phyloP scores from a whole-genome alignment of 2,888 invertebrate species.

The Stramonita haemastoma region DNA sequence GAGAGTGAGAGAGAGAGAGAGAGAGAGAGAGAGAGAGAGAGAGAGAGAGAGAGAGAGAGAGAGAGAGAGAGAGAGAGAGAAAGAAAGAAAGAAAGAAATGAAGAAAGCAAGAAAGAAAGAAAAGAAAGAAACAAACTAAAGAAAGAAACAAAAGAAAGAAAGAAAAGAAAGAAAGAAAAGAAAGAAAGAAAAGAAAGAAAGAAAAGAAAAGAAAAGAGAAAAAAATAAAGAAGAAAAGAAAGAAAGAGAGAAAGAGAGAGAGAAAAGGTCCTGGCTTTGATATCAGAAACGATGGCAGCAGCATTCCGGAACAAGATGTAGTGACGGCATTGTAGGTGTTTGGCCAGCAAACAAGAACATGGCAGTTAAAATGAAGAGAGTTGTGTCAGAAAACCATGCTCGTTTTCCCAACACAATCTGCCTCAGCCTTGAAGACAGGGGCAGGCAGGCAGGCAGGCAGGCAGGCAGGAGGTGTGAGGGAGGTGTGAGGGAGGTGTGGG shows the following conservation, averaged over 20 bases:
- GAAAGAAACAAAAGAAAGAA: too few relatives aligned
- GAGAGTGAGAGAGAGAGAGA: too few relatives aligned
- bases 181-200: background rate
- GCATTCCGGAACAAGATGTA: background rate
- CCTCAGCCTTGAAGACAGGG: too few relatives aligned
- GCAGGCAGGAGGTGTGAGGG: background rate
- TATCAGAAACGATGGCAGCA: conserved; percentile 9
- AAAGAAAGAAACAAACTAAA: background rate
- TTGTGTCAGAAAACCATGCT: background rate
- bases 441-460: too few relatives aligned
- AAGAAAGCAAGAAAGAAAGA: background rate
- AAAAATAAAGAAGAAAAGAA: too few relatives aligned
- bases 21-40: too few relatives aligned
- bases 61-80: too few relatives aligned
- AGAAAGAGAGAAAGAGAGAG: too few relatives aligned
- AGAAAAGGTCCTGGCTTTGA: background rate
- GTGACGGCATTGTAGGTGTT: conserved; percentile 4
- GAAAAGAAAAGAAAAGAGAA: too few relatives aligned
- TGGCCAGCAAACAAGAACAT: background rate
- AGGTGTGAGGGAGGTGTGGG: too few relatives aligned
- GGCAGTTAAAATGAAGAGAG: conserved; percentile 12
- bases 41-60: too few relatives aligned
- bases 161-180: too few relatives aligned
- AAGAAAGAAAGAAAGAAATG: background rate
- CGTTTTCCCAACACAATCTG: background rate